Percentiles rank a stretch among this genome's conserved stretches.
Evolutionary conservation across 1,140 invertebrate genomes (phyloP).

Genomic region (Eriocheir sinensis): DNA sequence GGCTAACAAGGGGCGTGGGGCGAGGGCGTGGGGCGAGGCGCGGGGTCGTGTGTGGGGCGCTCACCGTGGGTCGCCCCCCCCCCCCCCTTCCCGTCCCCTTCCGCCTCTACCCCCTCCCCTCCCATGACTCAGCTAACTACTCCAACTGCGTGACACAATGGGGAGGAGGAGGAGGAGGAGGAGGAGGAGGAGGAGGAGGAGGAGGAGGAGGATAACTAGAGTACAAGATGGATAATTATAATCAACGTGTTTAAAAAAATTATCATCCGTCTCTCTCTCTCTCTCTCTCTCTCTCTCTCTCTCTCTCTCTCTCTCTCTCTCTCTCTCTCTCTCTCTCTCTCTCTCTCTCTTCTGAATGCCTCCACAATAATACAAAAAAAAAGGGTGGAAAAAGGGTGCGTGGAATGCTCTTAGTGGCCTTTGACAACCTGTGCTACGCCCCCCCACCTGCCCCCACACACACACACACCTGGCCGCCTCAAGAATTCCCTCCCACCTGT

Average conservation of each 20-base stretch:
- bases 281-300: too few species aligned
- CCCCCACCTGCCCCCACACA: too few species aligned
- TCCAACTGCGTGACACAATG: not conserved
- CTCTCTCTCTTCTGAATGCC: too few species aligned
- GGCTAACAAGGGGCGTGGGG: constrained; percentile 45
- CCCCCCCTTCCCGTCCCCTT: too few species aligned
- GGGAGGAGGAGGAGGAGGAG: constrained; percentile 33
- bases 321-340: too few species aligned
- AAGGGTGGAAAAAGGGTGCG: not conserved
- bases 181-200: constrained; percentile 28
- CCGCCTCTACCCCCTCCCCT: too few species aligned
- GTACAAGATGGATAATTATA: too few species aligned
- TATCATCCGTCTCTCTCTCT: too few species aligned
- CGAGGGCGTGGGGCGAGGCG: not conserved
- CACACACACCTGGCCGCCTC: not conserved
- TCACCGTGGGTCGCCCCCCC: not conserved
- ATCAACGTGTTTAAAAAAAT: too few species aligned
- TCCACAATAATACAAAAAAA: constrained; percentile 26
- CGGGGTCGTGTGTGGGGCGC: not conserved
- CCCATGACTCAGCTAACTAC: not conserved
- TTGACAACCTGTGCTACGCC: constrained; percentile 9
- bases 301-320: too few species aligned
- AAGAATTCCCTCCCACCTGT: not conserved
- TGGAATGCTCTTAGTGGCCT: not conserved
- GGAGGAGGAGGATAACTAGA: not conserved